These are phyloP conservation scores for Drosophila littoralis DNA, from an alignment of 1,140 invertebrate genomes.

Conservation along the genomic window DNA sequence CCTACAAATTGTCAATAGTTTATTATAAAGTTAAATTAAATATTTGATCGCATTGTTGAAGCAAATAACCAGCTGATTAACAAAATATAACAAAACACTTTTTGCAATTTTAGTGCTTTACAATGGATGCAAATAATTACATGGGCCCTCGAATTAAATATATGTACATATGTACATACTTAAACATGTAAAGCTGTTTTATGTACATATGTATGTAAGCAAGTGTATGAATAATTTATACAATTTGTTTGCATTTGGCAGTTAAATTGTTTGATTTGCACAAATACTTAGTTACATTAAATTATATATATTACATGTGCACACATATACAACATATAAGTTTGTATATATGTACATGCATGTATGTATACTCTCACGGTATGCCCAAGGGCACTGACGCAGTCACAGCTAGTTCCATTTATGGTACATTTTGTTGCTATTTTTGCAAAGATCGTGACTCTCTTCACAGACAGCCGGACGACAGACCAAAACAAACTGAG, in stretches of 20 bases:
- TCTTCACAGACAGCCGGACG: conserved; percentile 18
- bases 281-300: not conserved
- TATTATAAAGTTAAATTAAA: not conserved
- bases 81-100: conserved; percentile 3
- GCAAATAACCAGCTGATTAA: conserved; percentile 1
- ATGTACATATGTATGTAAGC: not conserved
- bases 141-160: no score
- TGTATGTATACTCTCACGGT: no score
- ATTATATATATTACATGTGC: not conserved
- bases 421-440: conserved; percentile 26
- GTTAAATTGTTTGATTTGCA: conserved; percentile 12
- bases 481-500: conserved; percentile 10
- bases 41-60: not conserved
- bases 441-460: conserved; percentile 39
- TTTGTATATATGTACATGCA: not conserved
- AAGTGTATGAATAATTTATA: conserved; percentile 18
- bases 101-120: conserved; percentile 12
- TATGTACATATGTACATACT: not conserved
- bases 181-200: not conserved
- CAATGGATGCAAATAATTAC: conserved; percentile 17
- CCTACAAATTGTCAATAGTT: not conserved
- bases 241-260: conserved; percentile 14
- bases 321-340: no score
- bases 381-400: not conserved
- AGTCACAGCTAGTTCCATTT: conserved; percentile 6